Percentiles rank a stretch among this genome's conserved stretches.
phyloP scores from a whole-genome alignment of 2,113 vertebrate species.

The Argyrosomus japonicus region DNA sequence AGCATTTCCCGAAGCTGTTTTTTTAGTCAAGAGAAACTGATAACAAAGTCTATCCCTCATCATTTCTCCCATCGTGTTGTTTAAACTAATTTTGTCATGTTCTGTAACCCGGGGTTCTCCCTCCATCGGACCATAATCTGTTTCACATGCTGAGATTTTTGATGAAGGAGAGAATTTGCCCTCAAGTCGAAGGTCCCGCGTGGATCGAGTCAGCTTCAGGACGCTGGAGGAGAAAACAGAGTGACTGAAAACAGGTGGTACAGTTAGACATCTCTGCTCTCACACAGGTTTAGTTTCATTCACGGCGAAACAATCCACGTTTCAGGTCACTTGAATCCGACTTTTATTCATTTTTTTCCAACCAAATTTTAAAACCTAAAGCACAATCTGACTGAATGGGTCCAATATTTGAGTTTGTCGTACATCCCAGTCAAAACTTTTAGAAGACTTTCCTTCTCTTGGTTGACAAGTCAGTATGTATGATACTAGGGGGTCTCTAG shows the following conservation, averaged over 20 bases:
- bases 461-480: slow-evolving; percentile 78
- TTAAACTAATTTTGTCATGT: slow-evolving; percentile 12
- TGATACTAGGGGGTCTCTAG: slow-evolving; percentile 71
- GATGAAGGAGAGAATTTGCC: slow-evolving; percentile 34
- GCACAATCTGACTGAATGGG: slow-evolving; percentile 78
- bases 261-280: too few species aligned
- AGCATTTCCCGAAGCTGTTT: background rate
- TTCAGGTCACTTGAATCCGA: slow-evolving; percentile 10
- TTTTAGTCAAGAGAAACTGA: slow-evolving; percentile 45
- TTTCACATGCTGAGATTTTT: slow-evolving; percentile 53
- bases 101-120: slow-evolving; percentile 30
- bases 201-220: slow-evolving; percentile 33
- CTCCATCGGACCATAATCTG: slow-evolving; percentile 19
- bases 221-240: background rate
- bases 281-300: too few species aligned
- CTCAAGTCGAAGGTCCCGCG: slow-evolving; percentile 14
- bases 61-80: background rate
- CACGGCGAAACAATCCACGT: too few species aligned
- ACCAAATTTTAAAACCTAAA: slow-evolving; percentile 65
- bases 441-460: slow-evolving; percentile 63
- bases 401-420: slow-evolving; percentile 60
- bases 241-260: slow-evolving; percentile 12
- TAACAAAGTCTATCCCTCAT: background rate
- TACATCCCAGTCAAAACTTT: slow-evolving; percentile 71
- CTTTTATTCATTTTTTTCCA: slow-evolving; percentile 19